Evolutionary conservation across 2,888 invertebrate species (phyloP), one percentile per base, ranked within the genome.

Genomic region (Lasius platythorax): DNA sequence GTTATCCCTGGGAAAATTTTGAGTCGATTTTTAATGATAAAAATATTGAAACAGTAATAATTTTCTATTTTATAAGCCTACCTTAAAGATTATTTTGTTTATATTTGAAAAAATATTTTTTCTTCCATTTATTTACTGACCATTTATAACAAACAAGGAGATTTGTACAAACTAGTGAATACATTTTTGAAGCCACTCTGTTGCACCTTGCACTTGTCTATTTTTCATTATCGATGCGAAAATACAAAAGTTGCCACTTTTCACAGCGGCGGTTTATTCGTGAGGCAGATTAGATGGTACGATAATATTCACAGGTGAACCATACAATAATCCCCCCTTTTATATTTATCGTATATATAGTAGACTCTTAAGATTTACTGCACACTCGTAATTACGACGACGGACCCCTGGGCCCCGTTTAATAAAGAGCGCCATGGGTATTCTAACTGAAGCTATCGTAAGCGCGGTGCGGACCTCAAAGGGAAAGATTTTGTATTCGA

Each of bases 301-400:
- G 89, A 89, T 86, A 89, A 84, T 30, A 61, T 53, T 15, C 67
- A 84, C 90, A 90, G 88, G 88, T 89, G 90, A 64, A 89, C 46
- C 73, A 37, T 12, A 28, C 23, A 58, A 58, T 58, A 28, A 28
- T 56, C 70, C 81, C 90, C 87, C 68, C 74, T 75, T 64, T 68
- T 70, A 61, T 63, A 61, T 70, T 61, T 46, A 74, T 9, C 74
- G 23, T 63, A 12, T n/a, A 63, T 63, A 46, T 56, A 70, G 46
- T 37, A 79, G 61, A 66, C 70, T 58, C 73, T 88, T 76, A 23
- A 84, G 83, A 89, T 89, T 89, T 84, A 88, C 85, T 73, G 86
- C 66, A 18, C 33, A 15, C 81, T 67, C 40, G 46, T 87, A 89
- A 89, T 89, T 87, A 84, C 66, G 66, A 67, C 23, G 63, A 28